Evolutionary conservation across 2,113 vertebrate species (phyloP), one percentile per base, ranked within the genome.

Genomic region (Gobius niger): DNA sequence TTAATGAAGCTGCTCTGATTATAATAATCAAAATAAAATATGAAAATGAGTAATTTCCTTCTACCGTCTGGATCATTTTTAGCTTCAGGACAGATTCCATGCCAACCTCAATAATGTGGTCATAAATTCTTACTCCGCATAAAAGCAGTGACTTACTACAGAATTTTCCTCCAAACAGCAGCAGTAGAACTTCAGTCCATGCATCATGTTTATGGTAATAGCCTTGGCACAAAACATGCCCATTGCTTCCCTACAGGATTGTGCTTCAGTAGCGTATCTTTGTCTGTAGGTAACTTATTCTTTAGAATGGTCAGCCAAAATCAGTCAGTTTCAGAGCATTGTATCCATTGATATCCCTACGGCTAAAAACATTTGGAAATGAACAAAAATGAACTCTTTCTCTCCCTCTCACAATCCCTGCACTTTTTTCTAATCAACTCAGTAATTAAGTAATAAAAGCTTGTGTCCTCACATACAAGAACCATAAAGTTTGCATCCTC

Each of bases 291-390:
- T 24, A 72, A 75, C 74, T 59, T 2, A 84, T 34, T 24, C 24
- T 80, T 75, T 51, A 9, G 13, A 47, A 66, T 0, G 6, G 54
- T 34, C 24, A 34, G n/a, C 69, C 67, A 51, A 79, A 70, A 62
- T 16, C 46, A 34, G 63, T 76, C 78, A 57, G 75, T 81, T 70
- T 71, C 68, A 70, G 66, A 78, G 19, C 44, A 41, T 19, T 16
- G 47, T 40, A n/a, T n/a, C n/a, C n/a, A n/a, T n/a, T n/a, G n/a
- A n/a, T n/a, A n/a, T n/a, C n/a, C n/a, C n/a, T n/a, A n/a, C n/a
- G n/a, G n/a, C n/a, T n/a, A n/a, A n/a, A n/a, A n/a, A n/a, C n/a
- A 24, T 24, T 24, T 24, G 24, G 24, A 24, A 24, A 24, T 24
- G 24, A 24, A 24, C 24, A 24, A 24, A 24, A 24, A 24, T 2